Evolutionary conservation across 2,113 vertebrate genomes (phyloP).

Genomic region (Sakesphorus luctuosus): DNA sequence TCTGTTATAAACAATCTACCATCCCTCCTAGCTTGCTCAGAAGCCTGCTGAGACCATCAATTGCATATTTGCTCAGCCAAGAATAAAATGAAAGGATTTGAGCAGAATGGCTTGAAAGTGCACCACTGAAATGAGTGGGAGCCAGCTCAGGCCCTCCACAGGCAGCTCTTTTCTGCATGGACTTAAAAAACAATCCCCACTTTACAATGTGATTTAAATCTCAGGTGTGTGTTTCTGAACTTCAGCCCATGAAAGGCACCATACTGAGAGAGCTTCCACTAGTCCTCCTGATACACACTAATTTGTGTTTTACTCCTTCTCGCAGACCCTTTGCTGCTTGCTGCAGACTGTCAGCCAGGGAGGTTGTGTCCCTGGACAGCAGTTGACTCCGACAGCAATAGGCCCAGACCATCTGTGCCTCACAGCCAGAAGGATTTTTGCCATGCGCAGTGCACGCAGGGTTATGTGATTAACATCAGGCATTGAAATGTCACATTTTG

Average conservation of each 20-base stretch:
- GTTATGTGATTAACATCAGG: background rate
- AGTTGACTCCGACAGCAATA: background rate
- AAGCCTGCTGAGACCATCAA: constrained; percentile 42
- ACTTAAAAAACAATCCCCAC: background rate
- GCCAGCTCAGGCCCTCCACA: background rate
- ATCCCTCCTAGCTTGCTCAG: background rate
- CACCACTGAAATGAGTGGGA: background rate
- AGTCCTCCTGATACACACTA: background rate
- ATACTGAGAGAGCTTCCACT: background rate
- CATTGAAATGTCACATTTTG: background rate
- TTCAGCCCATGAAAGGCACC: background rate
- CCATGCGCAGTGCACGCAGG: background rate
- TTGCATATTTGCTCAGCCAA: constrained; percentile 53
- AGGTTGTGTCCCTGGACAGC: background rate
- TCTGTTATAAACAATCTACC: background rate
- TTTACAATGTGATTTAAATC: constrained; percentile 3
- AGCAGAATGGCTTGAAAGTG: constrained; percentile 3
- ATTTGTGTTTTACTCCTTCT: background rate
- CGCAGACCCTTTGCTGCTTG: background rate
- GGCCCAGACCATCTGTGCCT: constrained; percentile 32
- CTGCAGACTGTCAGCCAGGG: background rate
- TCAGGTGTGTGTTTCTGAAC: background rate
- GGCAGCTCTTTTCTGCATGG: background rate
- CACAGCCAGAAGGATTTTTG: background rate
- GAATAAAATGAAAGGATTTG: constrained; percentile 47